Evolutionary conservation across 2,797 vertebrate species (phyloP), one percentile per base, ranked within the genome.

Genomic region (Eospalax fontanierii): DNA sequence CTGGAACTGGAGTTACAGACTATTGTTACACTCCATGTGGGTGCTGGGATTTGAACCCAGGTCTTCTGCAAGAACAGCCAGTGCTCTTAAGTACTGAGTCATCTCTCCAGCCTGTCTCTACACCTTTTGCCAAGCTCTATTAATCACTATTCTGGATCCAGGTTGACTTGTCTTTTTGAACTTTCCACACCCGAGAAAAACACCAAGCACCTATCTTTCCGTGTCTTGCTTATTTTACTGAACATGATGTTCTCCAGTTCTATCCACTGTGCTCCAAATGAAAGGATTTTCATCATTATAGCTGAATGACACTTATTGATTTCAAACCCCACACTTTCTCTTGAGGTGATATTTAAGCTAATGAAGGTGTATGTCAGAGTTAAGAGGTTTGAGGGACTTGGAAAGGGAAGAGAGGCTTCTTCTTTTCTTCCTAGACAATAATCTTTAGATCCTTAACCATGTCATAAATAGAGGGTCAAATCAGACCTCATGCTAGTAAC

Each of bases 401-500:
- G 68, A 57, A 57, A 74, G 21, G 43, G 18, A 63, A 76, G 30
- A 63, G 11, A 35, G 11, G 4, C 14, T 88, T 61, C 68, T 15
- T 81, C 50, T 4, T 70, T 63, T 30, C 26, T 86, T 71, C 5
- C 22, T 61, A 75, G 70, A 75, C 80, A 61, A 82, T 0, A 66
- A 46, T 71, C 14, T 75, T 90, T 92, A 35, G 50, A 59, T 81
- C 75, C 26, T 21, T 71, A 18, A 43, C 2, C 4, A 43, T 50
- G 65, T 86, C 24, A 15, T 40, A 95, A 68, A 14, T 57, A 90
- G 26, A 43, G 30, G 40, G 24, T 9, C 30, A 78, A 92, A 85
- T 50, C 74, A 90, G 68, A 82, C 33, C 33, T 75, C 95, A 33
- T 28, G 38, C 89, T 86, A 78, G n/a, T 35, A 89, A n/a, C n/a